phyloP scores from a whole-genome alignment of 2,797 vertebrate species.

The Vespertilio murinus region DNA sequence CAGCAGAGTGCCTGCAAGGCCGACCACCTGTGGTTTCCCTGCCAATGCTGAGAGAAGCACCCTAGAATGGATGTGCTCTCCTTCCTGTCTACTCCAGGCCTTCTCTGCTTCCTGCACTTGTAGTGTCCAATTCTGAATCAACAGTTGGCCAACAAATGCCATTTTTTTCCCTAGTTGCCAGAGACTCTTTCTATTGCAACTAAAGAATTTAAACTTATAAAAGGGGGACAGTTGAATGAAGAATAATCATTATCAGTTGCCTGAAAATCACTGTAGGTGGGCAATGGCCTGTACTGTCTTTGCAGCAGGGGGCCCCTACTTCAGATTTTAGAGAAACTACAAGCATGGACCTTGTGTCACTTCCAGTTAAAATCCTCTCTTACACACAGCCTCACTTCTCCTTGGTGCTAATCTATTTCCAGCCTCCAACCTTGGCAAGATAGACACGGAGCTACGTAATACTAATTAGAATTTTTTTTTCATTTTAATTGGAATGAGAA shows the following conservation, averaged over 20 bases:
- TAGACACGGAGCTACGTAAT: background rate
- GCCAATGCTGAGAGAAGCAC: background rate
- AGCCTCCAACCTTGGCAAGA: background rate
- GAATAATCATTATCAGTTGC: background rate
- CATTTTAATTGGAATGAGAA: constrained; percentile 62
- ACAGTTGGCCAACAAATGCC: background rate
- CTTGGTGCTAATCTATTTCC: background rate
- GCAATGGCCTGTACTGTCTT: background rate
- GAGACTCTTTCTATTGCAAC: background rate
- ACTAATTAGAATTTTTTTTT: constrained; percentile 48
- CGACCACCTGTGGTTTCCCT: background rate
- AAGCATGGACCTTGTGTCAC: background rate
- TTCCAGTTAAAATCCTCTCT: constrained; percentile 21
- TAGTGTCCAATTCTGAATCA: background rate
- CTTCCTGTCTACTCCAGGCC: background rate
- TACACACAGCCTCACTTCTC: background rate
- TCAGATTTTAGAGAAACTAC: background rate
- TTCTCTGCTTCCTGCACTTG: background rate
- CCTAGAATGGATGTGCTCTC: background rate
- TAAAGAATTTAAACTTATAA: background rate
- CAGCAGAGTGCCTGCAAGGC: background rate
- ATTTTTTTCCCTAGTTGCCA: background rate
- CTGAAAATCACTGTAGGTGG: background rate
- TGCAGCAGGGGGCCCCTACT: background rate
- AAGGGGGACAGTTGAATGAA: background rate